Base-by-base conservation (phyloP, 2,797 vertebrate genomes). In the Varecia variegata region DNA sequence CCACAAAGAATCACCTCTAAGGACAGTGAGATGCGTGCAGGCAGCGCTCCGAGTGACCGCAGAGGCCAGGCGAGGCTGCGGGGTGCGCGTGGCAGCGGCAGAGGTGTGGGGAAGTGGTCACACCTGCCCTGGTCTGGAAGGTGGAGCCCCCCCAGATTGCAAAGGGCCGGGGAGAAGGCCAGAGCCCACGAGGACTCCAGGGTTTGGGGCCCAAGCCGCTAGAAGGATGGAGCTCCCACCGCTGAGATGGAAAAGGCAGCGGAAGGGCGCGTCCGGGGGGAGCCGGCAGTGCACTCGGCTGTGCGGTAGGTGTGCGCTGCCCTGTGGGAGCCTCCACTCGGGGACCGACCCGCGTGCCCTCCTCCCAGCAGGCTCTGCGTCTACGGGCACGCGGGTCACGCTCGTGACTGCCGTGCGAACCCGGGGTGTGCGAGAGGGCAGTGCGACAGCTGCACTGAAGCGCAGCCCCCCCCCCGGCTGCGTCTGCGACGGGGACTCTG, bases 361-460 rank as follows among this genome's bases (percentile, higher is more conserved):
- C 60, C 67, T 43, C 67, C 10, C 6, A 25, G n/a, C 7, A 5
- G 62, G 35, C 21, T n/a, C 81, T 18, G 0, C 12, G 1, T 7
- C 0, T 7, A 7, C 7, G 20, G 15, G 45, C 67, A 35, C 2
- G 47, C 2, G 43, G 27, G 10, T 18, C 30, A 5, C 67, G 20
- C 35, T 13, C 80, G 8, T 17, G 3, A 23, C n/a, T 23, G 7
- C 6, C 7, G 3, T 40, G 70, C 25, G 13, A n/a, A 35, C 73
- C 15, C 23, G 3, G 12, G 8, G 6, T 0, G 30, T 13, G 45
- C 9, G 9, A 35, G 35, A 3, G 3, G 5, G 5, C 30, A 0
- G 4, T 3, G 2, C 2, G 30, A 52, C 1, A 3, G 10, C 13
- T 9, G 45, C 17, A 13, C 5, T 3, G 17, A 25, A 43, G 27